Evolutionary conservation across 2,888 invertebrate genomes (phyloP).

Genomic region (Cantharis rustica): DNA sequence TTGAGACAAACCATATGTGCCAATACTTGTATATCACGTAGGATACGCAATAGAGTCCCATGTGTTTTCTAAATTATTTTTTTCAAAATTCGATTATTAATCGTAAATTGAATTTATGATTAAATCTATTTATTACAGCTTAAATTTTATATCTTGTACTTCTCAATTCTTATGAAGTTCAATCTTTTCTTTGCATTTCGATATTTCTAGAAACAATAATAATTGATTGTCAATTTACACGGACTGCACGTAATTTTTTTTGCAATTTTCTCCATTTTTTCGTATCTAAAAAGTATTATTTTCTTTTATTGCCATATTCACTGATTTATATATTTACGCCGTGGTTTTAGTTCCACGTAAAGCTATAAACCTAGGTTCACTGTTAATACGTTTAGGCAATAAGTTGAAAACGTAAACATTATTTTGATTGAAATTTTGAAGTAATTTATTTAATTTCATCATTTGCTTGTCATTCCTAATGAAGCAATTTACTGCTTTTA

Average conservation of each 20-base stretch:
- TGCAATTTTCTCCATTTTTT: neutral
- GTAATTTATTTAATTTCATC: neutral
- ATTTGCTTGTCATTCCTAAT: neutral
- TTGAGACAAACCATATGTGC: conserved; percentile 42
- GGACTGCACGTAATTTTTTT: neutral
- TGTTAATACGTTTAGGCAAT: no score
- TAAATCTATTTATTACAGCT: neutral
- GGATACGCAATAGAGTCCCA: conserved; percentile 32
- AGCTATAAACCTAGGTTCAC: no score
- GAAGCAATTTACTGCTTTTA: neutral
- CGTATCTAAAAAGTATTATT: no score
- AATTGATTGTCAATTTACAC: neutral
- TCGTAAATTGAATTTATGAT: neutral
- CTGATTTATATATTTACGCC: neutral
- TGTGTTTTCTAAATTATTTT: conserved; percentile 25
- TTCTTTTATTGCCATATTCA: no score
- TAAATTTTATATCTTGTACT: neutral
- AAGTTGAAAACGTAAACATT: no score
- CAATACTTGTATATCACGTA: conserved; percentile 37
- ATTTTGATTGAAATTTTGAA: neutral
- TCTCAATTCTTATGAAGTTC: neutral
- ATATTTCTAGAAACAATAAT: no score
- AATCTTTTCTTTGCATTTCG: no score
- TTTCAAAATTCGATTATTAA: conserved; percentile 1
- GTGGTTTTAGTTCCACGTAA: no score